Evolutionary conservation across 2,113 vertebrate species (phyloP).

Genomic region (Lanius collurio): DNA sequence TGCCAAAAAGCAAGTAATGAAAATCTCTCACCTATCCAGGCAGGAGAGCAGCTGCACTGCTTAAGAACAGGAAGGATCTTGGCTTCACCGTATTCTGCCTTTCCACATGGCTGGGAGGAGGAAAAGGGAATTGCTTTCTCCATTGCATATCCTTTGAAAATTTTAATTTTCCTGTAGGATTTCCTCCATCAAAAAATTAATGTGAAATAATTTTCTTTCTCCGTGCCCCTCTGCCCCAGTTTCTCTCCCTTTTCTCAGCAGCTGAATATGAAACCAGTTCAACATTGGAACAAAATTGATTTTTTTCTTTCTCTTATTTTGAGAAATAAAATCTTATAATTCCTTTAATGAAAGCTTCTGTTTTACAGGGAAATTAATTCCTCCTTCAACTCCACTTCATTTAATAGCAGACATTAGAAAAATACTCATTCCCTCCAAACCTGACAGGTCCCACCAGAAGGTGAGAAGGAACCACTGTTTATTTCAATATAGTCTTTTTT

Average conservation of each 20-base stretch:
- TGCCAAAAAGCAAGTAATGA: background rate
- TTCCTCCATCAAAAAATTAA: background rate
- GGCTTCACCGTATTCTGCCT: background rate
- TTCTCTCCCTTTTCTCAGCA: background rate
- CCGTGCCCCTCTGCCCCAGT: background rate
- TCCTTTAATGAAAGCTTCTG: background rate
- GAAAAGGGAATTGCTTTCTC: background rate
- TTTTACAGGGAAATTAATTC: conserved; percentile 30
- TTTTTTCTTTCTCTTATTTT: background rate
- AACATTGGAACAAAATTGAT: background rate
- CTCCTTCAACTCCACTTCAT: background rate
- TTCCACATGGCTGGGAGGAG: background rate
- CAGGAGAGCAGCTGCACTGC: background rate
- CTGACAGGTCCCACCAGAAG: background rate
- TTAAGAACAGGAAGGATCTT: background rate
- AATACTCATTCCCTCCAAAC: background rate
- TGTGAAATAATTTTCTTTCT: background rate
- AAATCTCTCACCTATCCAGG: background rate
- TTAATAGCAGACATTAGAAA: conserved; percentile 9
- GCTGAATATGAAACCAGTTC: background rate
- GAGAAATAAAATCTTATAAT: background rate
- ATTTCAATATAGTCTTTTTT: background rate
- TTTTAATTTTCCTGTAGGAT: background rate
- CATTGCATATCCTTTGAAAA: background rate
- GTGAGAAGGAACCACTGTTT: background rate